Evolutionary conservation across 2,797 vertebrate genomes (phyloP).

Genomic region (Sarcophilus harrisii): DNA sequence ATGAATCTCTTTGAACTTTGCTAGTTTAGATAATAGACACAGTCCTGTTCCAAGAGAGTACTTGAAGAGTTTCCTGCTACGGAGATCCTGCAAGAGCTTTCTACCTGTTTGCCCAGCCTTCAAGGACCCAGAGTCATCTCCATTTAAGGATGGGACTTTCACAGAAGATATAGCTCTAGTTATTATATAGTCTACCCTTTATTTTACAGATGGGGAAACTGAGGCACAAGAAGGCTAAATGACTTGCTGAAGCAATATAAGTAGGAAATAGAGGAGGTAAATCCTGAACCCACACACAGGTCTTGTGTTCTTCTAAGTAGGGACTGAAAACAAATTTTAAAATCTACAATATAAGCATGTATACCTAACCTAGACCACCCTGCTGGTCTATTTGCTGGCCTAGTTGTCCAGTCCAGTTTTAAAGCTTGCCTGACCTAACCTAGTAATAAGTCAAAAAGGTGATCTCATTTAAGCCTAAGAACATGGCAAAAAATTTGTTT

Average conservation of each 20-base stretch:
- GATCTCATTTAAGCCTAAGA: constrained; percentile 30
- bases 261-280: not conserved
- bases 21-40: not conserved
- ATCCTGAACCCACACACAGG: not conserved
- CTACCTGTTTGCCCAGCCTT: not conserved
- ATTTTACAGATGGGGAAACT: not conserved
- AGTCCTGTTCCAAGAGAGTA: not conserved
- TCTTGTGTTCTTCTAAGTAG: not conserved
- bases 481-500: not conserved
- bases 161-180: not conserved
- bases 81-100: not conserved
- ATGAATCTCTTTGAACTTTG: not conserved
- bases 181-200: not conserved
- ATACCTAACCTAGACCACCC: not conserved
- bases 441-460: not conserved
- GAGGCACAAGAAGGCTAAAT: not conserved
- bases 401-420: not conserved
- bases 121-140: not conserved
- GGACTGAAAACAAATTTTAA: not conserved
- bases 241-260: not conserved
- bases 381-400: not conserved
- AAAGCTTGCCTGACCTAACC: not conserved
- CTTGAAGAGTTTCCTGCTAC: not conserved
- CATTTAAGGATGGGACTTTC: not conserved
- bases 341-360: not conserved